Evolutionary conservation across 1,140 invertebrate species (phyloP).

Genomic region (Drosophila truncata): DNA sequence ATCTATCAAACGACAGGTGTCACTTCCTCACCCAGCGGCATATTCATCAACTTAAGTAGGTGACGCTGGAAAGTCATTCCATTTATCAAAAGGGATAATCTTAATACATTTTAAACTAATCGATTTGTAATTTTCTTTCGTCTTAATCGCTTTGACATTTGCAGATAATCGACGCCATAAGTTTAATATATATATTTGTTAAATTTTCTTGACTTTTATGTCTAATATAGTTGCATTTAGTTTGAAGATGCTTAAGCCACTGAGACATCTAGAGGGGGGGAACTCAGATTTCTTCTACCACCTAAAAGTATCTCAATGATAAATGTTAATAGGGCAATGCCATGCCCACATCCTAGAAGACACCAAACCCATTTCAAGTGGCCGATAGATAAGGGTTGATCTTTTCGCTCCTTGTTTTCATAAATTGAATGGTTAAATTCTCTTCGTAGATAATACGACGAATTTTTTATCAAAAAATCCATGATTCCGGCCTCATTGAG

Average conservation of each 20-base stretch:
- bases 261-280: not conserved
- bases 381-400: not conserved
- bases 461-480: not conserved
- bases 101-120: not conserved
- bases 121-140: not conserved
- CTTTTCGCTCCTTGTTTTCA: not conserved
- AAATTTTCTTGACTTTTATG: too few relatives aligned
- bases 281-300: not conserved
- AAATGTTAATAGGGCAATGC: slow-evolving; percentile 5
- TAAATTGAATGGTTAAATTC: not conserved
- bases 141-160: too few relatives aligned
- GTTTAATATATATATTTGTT: not conserved
- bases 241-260: not conserved
- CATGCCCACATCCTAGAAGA: slow-evolving; percentile 17
- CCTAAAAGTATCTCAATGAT: slow-evolving; percentile 6
- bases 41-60: not conserved
- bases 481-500: slow-evolving; percentile 1
- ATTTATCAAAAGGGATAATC: not conserved
- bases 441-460: not conserved
- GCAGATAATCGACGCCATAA: too few relatives aligned
- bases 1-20: not conserved
- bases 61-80: too few relatives aligned
- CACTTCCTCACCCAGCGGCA: not conserved
- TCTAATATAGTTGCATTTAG: not conserved
- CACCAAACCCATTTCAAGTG: slow-evolving; percentile 27